Conservation (phyloP, 2,797 vertebrate genomes). For the Fratercula arctica region DNA sequence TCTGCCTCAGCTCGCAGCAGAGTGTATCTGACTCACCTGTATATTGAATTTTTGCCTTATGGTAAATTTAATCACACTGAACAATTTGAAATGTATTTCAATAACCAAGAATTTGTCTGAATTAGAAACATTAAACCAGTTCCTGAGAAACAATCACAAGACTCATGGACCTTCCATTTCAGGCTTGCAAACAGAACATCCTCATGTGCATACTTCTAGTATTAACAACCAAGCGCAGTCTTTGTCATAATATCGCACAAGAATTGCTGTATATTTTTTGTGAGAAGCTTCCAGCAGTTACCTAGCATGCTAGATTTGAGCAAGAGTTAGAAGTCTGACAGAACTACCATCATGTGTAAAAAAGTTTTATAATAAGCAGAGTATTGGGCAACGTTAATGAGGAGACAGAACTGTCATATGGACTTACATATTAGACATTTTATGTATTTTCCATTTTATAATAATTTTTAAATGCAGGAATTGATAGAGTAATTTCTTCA, state of each 20-base stretch:
- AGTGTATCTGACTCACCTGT: background rate
- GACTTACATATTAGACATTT: background rate
- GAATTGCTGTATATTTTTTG: background rate
- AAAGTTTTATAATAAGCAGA: background rate
- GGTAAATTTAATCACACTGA: background rate
- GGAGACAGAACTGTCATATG: background rate
- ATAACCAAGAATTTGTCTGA: background rate
- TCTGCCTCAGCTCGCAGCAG: background rate
- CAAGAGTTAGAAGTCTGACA: background rate
- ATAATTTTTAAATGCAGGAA: background rate
- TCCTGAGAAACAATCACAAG: background rate
- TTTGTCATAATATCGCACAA: background rate
- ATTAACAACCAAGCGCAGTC: background rate
- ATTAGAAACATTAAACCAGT: background rate
- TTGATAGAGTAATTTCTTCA: background rate
- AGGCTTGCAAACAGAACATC: background rate
- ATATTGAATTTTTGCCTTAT: background rate
- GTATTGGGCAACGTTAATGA: background rate
- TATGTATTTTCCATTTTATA: background rate
- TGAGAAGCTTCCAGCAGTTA: background rate
- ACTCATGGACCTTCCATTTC: background rate
- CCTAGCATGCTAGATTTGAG: background rate
- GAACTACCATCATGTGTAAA: background rate
- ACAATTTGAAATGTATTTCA: background rate
- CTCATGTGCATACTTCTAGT: background rate